Evolutionary conservation across 2,888 invertebrate genomes (phyloP).

Genomic region (Octonoba sinensis): DNA sequence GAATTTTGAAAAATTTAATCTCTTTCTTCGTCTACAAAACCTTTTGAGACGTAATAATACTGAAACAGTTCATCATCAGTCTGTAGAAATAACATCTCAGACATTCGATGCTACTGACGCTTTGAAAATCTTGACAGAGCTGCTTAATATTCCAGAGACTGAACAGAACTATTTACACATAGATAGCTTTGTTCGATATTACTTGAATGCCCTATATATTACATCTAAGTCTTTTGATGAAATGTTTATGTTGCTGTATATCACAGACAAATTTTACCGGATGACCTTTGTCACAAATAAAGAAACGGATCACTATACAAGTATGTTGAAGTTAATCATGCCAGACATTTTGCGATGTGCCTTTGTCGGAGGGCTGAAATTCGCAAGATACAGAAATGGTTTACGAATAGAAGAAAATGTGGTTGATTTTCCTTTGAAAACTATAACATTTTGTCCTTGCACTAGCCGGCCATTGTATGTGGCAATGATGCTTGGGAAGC

Average conservation of each 20-base stretch:
- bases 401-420: conserved; percentile 19
- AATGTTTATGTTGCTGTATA: conserved; percentile 45
- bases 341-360: conserved; percentile 34
- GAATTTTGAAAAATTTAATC: no score
- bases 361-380: not conserved
- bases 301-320: not conserved
- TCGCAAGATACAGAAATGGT: not conserved
- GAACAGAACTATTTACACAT: no score
- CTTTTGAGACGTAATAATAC: no score
- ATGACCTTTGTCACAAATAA: conserved; percentile 4
- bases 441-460: conserved; percentile 51
- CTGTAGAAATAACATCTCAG: no score
- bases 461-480: conserved; percentile 56
- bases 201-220: conserved; percentile 47
- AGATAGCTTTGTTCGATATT: conserved; percentile 31
- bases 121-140: no score
- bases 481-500: conserved; percentile 30
- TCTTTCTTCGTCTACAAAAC: no score
- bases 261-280: conserved; percentile 22
- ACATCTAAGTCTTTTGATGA: conserved; percentile 49
- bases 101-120: no score
- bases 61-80: no score
- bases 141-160: no score
- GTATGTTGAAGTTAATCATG: conserved; percentile 15
- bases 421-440: conserved; percentile 50